Evolutionary conservation across 2,113 vertebrate genomes (phyloP).

Genomic region (Garra rufa): DNA sequence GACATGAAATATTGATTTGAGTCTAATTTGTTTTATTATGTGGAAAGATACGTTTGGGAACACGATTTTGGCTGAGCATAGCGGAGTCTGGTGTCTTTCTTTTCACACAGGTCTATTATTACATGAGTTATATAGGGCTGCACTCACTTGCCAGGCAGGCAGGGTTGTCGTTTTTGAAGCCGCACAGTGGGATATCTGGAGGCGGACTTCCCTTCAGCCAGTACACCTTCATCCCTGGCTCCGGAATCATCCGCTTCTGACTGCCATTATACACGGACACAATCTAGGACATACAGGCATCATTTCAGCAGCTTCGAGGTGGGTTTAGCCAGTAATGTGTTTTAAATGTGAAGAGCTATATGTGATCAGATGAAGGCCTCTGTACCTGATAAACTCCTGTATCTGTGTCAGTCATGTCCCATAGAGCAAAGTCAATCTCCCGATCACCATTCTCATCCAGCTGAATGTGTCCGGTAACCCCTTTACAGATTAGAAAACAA

Average conservation of each 20-base stretch:
- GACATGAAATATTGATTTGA: background rate
- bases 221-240: slow-evolving; percentile 75
- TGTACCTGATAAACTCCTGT: slow-evolving; percentile 83
- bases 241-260: slow-evolving; percentile 74
- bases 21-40: background rate
- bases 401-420: slow-evolving; percentile 83
- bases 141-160: slow-evolving; percentile 80
- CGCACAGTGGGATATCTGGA: slow-evolving; percentile 82
- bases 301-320: background rate
- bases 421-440: slow-evolving; percentile 88
- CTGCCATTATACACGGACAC: slow-evolving; percentile 87
- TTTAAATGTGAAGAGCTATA: background rate
- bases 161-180: slow-evolving; percentile 83
- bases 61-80: background rate
- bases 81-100: background rate
- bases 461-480: slow-evolving; percentile 82
- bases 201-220: slow-evolving; percentile 84
- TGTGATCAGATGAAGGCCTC: background rate
- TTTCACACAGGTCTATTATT: background rate
- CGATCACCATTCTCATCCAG: slow-evolving; percentile 87
- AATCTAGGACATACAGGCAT: slow-evolving; percentile 71
- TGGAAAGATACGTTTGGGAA: background rate
- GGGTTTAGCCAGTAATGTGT: background rate
- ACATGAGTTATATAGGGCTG: background rate
- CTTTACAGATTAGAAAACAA: slow-evolving; percentile 65